Base-by-base conservation (phyloP, 2,888 invertebrate genomes). In the Luperina nickerlii region DNA sequence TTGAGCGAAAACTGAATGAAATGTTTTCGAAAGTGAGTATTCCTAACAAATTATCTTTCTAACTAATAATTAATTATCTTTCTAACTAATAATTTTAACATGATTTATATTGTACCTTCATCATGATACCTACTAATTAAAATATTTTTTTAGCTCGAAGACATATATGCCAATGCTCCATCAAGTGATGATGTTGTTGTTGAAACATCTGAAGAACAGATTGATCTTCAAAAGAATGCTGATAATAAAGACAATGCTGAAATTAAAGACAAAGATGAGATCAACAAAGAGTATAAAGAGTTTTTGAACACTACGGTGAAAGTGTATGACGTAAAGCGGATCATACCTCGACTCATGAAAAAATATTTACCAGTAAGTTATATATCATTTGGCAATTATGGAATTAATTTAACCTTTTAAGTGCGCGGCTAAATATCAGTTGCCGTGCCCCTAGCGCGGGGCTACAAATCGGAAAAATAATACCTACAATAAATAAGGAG, bases 301-400 rank as follows among this genome's bases (percentile, higher is more conserved):
- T 86, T 86, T 51, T 73, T 85, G 83, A 73, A 83, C 15, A 24
- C 27, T 13, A 81, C 65, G 8, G 8, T 84, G 24, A 81, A 77
- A 63, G 71, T 75, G 6, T 62, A 67, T 45, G 78, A 84, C 0
- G 78, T 87, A 1, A 90, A 88, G 69, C 81, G 84, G 1, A 32
- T 82, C 45, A 51, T 95, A 62, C 90, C 93, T 0, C 69, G 80
- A n/a, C 27, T 94, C 13, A 73, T 95, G 60, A 92, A 90, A 15
- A 93, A 87, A 74, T 92, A 87, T 78, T 89, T 91, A 73, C 87
- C 92, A n/a, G 95, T 95, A 87, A 92, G 93, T 92, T 24, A 8
- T 24, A 54, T 57, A 57, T 11, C 24, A 57, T 24, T 57, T 24
- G 24, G 9, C 1, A 57, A 57, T 57, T 60, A n/a, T 2, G n/a